A percentile compares a stretch with the other conserved stretches of the same genome.
Conservation (phyloP, 1,140 invertebrate genomes). For the Lepidurus apus region DNA sequence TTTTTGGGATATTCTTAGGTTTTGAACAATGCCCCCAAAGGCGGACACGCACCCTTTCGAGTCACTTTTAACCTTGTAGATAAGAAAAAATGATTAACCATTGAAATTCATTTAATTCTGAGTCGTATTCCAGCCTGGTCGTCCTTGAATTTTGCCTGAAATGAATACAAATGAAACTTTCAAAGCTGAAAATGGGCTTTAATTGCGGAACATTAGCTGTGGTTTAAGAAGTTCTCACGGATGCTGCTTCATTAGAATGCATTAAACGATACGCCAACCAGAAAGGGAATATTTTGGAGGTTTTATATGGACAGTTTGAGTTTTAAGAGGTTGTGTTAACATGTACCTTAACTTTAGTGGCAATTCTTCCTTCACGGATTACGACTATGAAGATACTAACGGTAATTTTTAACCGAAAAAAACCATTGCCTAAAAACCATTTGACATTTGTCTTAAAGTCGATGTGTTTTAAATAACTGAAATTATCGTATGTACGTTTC, state of each 20-base stretch:
- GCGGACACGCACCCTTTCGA: background rate
- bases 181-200: too few relatives aligned
- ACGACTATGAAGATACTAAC: background rate
- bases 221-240: background rate
- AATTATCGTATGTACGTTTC: too few relatives aligned
- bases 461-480: too few relatives aligned
- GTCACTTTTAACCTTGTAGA: background rate
- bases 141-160: background rate
- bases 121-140: constrained; percentile 11
- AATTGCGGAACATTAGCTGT: background rate
- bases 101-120: background rate
- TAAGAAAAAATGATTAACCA: background rate
- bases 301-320: background rate
- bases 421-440: too few relatives aligned
- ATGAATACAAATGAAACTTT: background rate
- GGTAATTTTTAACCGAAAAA: too few relatives aligned
- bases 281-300: background rate
- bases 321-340: background rate
- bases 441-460: too few relatives aligned
- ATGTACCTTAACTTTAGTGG: constrained; percentile 26
- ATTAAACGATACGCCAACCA: background rate
- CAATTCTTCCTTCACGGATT: constrained; percentile 27
- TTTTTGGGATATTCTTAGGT: too few relatives aligned
- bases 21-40: too few relatives aligned
- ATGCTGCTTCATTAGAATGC: background rate